Evolutionary conservation across 1,140 invertebrate genomes (phyloP).

Genomic region (Caenorhabditis brenneri): DNA sequence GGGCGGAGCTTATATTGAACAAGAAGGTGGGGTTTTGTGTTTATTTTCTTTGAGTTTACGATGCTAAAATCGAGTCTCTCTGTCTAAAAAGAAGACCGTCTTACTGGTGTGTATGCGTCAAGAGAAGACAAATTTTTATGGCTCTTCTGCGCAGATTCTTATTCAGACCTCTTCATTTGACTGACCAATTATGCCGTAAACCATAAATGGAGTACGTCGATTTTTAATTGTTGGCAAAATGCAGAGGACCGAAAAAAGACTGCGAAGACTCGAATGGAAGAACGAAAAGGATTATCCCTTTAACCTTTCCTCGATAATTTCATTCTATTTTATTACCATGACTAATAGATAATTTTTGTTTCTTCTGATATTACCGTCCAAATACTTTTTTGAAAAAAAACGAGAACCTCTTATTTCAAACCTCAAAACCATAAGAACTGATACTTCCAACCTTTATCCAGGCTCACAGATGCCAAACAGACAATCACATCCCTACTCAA

Average conservation of each 20-base stretch:
- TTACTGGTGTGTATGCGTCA: not conserved
- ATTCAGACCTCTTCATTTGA: not conserved
- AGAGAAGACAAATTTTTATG: not conserved
- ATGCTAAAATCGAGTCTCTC: slow-evolving; percentile 9
- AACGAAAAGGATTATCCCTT: not conserved
- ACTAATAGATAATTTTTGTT: too few species aligned
- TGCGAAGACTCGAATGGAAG: not conserved
- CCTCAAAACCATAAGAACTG: too few species aligned
- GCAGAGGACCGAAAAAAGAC: not conserved
- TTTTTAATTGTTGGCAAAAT: slow-evolving; percentile 38
- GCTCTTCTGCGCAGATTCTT: not conserved
- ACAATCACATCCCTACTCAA: too few species aligned
- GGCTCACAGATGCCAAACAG: too few species aligned
- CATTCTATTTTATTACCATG: not conserved
- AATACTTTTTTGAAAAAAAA: too few species aligned
- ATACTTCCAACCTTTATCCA: too few species aligned
- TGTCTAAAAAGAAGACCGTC: not conserved
- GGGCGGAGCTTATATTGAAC: not conserved
- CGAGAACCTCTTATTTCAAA: too few species aligned
- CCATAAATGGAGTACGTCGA: slow-evolving; percentile 20
- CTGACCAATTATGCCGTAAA: slow-evolving; percentile 38
- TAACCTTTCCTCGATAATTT: not conserved
- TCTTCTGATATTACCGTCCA: too few species aligned
- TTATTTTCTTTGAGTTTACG: slow-evolving; percentile 1
- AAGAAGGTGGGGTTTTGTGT: not conserved